Base-by-base conservation (phyloP, 2,113 vertebrate species). In the Pituophis catenifer region DNA sequence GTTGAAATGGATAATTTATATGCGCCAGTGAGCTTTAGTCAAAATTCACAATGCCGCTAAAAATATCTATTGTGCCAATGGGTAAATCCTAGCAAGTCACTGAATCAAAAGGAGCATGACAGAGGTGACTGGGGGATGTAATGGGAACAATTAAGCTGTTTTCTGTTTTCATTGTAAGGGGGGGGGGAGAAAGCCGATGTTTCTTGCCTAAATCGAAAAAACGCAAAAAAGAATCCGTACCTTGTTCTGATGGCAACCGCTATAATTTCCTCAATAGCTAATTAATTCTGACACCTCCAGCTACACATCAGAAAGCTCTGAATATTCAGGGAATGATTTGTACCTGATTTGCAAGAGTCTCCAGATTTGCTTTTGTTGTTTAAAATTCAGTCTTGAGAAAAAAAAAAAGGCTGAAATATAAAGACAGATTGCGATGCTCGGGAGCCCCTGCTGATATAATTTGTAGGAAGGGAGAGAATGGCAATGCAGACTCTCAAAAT, bases 111-210 rank as follows among this genome's bases (percentile, higher is more conserved):
- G 92, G 62, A 96, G 65, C 24, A 15, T 95, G 94, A 95, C 96
- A 97, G 93, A 91, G 93, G 88, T 59, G 19, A 95, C 2, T 97
- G 92, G 86, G 96, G 93, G 92, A 95, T 89, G 48, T 85, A 96
- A 96, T 93, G 29, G 92, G 94, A 97, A 97, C 95, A 97, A 97
- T 97, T 95, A 97, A 96, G 91, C 81, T 96, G 93, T 96, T 97
- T 97, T 95, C 94, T 48, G 44, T 86, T 93, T 97, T 93, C 95
- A 94, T 90, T 48, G 91, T 57, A 65, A 2, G 23, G 24, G 52
- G 13, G 52, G 95, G 95, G 92, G 15, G 54, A 92, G 8, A 90
- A 91, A 90, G 50, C 29, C 8, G 0, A 5, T 7, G 54, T 85
- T 91, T 93, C 95, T 95, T 94, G 75, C 94, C 29, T 93, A 95